Evolutionary conservation across 2,113 vertebrate genomes (phyloP), one percentile per base, ranked within the genome.

Genomic region (Lepus americanus): DNA sequence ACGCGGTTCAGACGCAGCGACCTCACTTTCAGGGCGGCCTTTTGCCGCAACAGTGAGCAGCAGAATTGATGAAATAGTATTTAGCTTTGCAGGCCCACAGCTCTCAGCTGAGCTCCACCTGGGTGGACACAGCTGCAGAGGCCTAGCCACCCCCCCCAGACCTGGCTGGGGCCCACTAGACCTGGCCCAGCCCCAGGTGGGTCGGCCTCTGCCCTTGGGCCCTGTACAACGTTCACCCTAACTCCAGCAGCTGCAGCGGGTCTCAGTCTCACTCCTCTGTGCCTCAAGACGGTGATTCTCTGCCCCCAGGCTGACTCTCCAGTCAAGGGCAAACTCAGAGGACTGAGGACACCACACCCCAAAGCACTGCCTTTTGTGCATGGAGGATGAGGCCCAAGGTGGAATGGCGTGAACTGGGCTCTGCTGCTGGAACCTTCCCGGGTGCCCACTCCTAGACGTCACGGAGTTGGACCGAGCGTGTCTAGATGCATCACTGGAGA

Each of bases 381-480:
- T 1, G 1, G 82, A n/a, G 17, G 3, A 13, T 10, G 9, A 6
- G 25, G 53, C 14, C 53, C 0, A 31, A 14, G 51, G 4, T 6
- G 20, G 29, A 16, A 16, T 0, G 8, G 33, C 5, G 1, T 7
- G 51, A 36, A 10, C 1, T 7, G 19, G 74, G 20, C 17, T 83
- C 17, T 2, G 25, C 39, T 33, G 53, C 33, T 2, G 9, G 29
- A 13, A 39, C 16, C 9, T 59, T 39, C 66, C 36, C 1, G 0
- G 10, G 10, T 9, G 22, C 13, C 14, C 17, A 1, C 3, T 16
- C 1, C 9, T 11, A 12, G 63, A 14, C 14, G 14, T 59, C 25
- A 14, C 11, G 74, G 53, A 17, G 39, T 16, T 33, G 8, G 39
- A 31, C 1, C 3, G 44, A 59, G n/a, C 36, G 49, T 22, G 1